phyloP scores from a whole-genome alignment of 2,888 invertebrate genomes.

The Ectemnius continuus region DNA sequence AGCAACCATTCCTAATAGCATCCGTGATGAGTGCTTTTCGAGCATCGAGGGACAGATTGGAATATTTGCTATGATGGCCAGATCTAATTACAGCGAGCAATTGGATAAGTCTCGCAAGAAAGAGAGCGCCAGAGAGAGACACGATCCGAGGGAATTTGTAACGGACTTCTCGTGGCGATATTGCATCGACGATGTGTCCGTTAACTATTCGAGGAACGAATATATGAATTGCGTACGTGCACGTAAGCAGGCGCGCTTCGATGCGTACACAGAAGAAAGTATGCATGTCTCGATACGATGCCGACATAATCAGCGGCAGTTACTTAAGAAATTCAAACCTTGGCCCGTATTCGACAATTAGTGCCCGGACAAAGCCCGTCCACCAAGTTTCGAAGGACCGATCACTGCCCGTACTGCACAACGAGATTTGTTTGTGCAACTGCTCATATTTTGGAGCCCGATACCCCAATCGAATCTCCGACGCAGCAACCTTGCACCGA shows the following conservation, averaged over 20 bases:
- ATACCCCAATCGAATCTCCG: no score
- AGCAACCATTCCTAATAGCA: no score
- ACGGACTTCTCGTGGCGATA: no score
- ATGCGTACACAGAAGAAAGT: constrained; percentile 5
- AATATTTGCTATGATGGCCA: background rate
- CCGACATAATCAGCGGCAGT: constrained; percentile 13
- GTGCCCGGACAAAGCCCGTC: constrained; percentile 26
- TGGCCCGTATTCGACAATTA: constrained; percentile 55
- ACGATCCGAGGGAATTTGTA: no score
- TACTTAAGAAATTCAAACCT: constrained; percentile 53
- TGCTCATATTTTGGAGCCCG: background rate
- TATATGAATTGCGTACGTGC: background rate
- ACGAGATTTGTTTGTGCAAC: no score
- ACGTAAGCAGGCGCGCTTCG: background rate
- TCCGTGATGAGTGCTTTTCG: no score
- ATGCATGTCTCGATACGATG: background rate
- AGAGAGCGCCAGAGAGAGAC: background rate
- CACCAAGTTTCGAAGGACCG: constrained; percentile 27
- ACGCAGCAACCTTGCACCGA: background rate
- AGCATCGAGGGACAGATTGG: constrained; percentile 20
- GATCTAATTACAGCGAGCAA: constrained; percentile 6
- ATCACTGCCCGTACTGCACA: background rate
- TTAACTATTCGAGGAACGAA: background rate
- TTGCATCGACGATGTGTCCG: no score
- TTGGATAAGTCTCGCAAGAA: background rate